Evolutionary conservation across 2,113 vertebrate genomes (phyloP).

Genomic region (Astur gentilis): DNA sequence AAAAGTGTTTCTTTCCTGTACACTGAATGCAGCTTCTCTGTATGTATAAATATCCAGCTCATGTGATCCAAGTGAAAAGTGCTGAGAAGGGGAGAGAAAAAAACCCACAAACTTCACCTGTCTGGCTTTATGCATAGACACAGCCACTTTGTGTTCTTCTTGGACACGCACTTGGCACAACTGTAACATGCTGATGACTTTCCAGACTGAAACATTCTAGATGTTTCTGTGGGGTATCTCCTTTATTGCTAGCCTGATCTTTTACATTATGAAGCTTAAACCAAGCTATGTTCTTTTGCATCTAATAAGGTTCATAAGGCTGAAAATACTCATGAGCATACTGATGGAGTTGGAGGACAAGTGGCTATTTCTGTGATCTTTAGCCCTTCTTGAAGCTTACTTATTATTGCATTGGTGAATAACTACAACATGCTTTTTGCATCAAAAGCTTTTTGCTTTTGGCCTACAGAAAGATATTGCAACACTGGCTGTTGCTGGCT

Average conservation of each 20-base stretch:
- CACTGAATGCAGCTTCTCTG: not conserved
- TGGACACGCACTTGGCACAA: not conserved
- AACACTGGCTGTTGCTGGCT: not conserved
- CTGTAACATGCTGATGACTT: not conserved
- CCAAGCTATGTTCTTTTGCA: not conserved
- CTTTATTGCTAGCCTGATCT: not conserved
- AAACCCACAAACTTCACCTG: not conserved
- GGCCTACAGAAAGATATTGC: not conserved
- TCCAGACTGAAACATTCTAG: not conserved
- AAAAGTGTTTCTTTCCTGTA: not conserved
- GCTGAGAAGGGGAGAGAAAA: not conserved
- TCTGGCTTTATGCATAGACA: not conserved
- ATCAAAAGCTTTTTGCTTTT: not conserved
- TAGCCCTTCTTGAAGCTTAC: not conserved
- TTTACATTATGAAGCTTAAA: not conserved
- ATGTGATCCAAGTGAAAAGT: not conserved
- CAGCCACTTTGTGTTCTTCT: not conserved
- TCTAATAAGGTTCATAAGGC: not conserved
- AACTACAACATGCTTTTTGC: not conserved
- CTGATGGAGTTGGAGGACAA: not conserved
- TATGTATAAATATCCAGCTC: not conserved
- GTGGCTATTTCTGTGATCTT: not conserved
- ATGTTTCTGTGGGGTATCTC: not conserved
- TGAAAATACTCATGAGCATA: not conserved
- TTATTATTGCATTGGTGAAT: not conserved